Percentiles rank a stretch among this genome's conserved stretches.
Conservation (phyloP, 2,113 vertebrate genomes). For the Lycaon pictus region DNA sequence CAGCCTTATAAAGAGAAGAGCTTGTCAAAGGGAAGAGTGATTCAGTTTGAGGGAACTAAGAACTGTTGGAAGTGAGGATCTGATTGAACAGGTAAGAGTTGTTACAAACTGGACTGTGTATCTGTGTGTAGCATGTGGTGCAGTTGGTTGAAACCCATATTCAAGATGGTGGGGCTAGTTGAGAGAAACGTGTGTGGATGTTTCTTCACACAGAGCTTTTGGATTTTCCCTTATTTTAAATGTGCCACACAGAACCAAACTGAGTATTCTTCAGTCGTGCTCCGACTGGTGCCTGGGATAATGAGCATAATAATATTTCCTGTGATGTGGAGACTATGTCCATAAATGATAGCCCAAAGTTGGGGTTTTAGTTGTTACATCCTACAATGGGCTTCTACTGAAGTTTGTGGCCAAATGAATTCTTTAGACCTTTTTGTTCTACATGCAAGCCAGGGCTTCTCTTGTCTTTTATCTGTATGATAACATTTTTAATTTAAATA, state of each 20-base stretch:
- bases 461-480: slow-evolving; percentile 68
- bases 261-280: neutral
- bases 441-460: slow-evolving; percentile 36
- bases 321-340: neutral
- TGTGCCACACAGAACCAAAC: neutral
- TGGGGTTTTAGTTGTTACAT: neutral
- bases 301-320: neutral
- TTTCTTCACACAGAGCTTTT: too few relatives aligned
- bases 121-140: neutral
- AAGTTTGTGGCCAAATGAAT: neutral
- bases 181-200: rapidly evolving
- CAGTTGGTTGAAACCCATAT: neutral
- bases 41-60: neutral
- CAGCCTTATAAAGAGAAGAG: rapidly evolving
- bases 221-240: neutral
- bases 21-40: rapidly evolving
- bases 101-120: neutral
- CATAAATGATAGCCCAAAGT: neutral
- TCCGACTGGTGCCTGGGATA: neutral
- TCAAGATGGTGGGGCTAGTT: neutral
- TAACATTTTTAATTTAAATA: slow-evolving; percentile 77
- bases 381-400: neutral
- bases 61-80: neutral
- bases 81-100: neutral
- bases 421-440: neutral